Base-by-base conservation (phyloP, 2,888 invertebrate genomes). In the Uropetala carovei region DNA sequence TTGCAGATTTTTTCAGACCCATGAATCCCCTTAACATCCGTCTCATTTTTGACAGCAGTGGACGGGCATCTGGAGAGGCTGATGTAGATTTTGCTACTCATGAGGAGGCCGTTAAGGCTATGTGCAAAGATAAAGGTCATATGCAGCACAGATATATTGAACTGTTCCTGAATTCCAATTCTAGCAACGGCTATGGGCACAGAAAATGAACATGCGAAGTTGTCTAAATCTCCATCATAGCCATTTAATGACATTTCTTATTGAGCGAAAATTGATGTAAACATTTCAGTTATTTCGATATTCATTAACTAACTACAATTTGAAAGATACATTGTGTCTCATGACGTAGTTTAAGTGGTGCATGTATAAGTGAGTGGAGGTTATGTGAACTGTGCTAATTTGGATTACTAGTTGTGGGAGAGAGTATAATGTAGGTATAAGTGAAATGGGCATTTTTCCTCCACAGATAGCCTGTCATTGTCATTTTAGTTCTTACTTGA, bases 111-210 rank as follows among this genome's bases (percentile, higher is more conserved):
- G 97, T 97, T 94, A 96, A 97, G 95, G 98, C 97, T 11, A 97
- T 97, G 97, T 95, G 96, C 60, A 96, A 96, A 95, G 98, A 98
- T 95, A 98, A 98, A 94, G 97, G 98, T 94, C 97, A 98, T 95
- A 98, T 98, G 98, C 98, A 98, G 93, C 98, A 98, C 94, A 97
- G 98, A 93, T 99, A 99, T 95, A 99, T 99, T 94, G 99, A 99
- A 95, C 95, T 99, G 93, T 99, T 99, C 96, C 96, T 98, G 92
- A 98, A 98, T 95, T 97, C 97, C 0, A 95, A 97, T 9, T 96
- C 96, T 13, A 95, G 96, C 58, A 95, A 95, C 10, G 95, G 94
- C 64, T 89, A 89, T 89, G 89, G 89, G 43, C 89, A 89, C 64
- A 89, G 89, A 89, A 89, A 89, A 89, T 89, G 89, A 89, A 43